phyloP scores from a whole-genome alignment of 1,140 invertebrate species.

The Cyclargus thomasi region DNA sequence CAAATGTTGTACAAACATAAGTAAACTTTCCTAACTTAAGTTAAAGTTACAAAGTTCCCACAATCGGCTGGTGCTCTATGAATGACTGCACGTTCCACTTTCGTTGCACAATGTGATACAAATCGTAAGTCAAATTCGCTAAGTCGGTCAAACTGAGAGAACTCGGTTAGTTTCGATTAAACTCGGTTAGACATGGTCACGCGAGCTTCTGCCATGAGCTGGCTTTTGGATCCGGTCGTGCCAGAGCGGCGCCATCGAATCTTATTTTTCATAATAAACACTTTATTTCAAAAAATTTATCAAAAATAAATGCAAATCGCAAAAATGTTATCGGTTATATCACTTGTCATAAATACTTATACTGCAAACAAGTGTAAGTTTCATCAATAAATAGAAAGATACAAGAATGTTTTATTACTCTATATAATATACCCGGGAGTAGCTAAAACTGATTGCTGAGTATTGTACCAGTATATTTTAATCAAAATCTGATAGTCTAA shows the following conservation, averaged over 20 bases:
- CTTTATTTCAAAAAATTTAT: too few species aligned
- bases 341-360: too few species aligned
- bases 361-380: too few species aligned
- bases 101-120: neutral
- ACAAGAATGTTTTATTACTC: too few species aligned
- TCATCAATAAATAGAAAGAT: too few species aligned
- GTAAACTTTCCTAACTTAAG: neutral
- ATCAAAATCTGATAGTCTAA: too few species aligned
- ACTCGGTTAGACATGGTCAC: neutral
- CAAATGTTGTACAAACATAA: neutral
- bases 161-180: neutral
- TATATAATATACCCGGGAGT: too few species aligned
- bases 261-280: neutral
- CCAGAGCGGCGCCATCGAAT: neutral
- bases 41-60: neutral
- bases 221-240: neutral
- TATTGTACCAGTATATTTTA: too few species aligned
- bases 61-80: neutral
- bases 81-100: neutral
- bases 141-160: neutral
- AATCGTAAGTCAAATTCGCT: neutral
- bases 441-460: too few species aligned
- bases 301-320: too few species aligned
- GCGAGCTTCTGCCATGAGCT: neutral
- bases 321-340: too few species aligned